Conservation (phyloP, 2,797 vertebrate genomes). For the Macropus fuliginosus region DNA sequence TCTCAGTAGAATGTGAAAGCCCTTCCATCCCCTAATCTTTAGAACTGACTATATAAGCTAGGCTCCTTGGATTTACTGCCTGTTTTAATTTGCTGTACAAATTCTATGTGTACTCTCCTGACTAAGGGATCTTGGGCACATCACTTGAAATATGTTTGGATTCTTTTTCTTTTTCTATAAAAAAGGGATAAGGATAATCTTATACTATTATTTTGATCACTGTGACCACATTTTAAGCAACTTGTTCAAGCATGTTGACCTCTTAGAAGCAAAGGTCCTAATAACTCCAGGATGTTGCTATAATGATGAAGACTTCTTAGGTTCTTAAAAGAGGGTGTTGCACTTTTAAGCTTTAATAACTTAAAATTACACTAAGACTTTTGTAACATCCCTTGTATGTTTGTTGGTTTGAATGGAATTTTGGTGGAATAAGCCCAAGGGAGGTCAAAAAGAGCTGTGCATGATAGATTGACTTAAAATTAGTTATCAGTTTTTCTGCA, state of each 20-base stretch:
- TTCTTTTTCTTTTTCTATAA: constrained; percentile 39
- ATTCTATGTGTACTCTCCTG: background rate
- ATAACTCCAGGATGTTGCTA: background rate
- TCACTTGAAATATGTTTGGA: constrained; percentile 6
- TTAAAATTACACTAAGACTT: background rate
- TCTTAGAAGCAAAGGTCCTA: background rate
- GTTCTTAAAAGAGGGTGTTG: background rate
- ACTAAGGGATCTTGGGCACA: background rate
- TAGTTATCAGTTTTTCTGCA: constrained; percentile 29
- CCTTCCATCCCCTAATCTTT: constrained; percentile 12
- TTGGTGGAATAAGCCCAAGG: background rate
- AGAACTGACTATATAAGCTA: background rate
- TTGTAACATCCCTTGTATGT: background rate
- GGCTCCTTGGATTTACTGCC: constrained; percentile 2
- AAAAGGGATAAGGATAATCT: constrained; percentile 17
- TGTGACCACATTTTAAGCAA: background rate
- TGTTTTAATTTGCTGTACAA: constrained; percentile 7
- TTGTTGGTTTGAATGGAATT: background rate
- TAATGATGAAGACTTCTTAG: background rate
- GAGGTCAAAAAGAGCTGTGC: background rate
- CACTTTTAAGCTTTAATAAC: background rate
- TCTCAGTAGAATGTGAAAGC: background rate
- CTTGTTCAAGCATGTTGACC: constrained; percentile 13
- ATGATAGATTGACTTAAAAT: background rate
- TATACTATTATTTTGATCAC: constrained; percentile 18